A percentile compares a stretch with the other conserved stretches of the same genome.
Evolutionary conservation across 2,797 vertebrate species (phyloP).

Genomic region (Saguinus oedipus): DNA sequence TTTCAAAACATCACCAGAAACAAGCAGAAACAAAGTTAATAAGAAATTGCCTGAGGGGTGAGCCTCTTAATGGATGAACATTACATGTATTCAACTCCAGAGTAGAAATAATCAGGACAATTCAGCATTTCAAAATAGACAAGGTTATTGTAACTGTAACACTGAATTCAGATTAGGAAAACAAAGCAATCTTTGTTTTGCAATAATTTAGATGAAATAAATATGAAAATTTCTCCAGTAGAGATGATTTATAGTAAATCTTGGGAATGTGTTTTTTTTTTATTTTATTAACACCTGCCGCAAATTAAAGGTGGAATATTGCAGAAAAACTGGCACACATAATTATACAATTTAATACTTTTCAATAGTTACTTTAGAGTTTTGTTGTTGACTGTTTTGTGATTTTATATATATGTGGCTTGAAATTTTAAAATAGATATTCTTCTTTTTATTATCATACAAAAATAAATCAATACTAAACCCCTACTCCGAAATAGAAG

Average conservation of each 20-base stretch:
- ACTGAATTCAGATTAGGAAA: conserved; percentile 33
- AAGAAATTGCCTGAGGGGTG: conserved; percentile 53
- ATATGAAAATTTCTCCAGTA: neutral
- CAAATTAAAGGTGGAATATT: neutral
- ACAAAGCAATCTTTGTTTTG: neutral
- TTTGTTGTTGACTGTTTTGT: neutral
- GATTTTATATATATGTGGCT: neutral
- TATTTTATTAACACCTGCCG: neutral
- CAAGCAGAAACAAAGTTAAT: conserved; percentile 67
- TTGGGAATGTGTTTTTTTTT: neutral
- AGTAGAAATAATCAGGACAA: conserved; percentile 37
- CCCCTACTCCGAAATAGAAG: neutral
- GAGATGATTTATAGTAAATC: neutral
- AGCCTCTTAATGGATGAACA: conserved; percentile 42
- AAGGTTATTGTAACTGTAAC: neutral
- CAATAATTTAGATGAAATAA: conserved; percentile 38
- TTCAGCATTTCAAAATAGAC: neutral
- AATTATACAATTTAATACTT: neutral
- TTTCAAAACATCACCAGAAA: conserved; percentile 57
- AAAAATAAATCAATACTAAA: neutral
- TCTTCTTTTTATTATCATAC: neutral
- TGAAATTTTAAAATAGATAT: neutral
- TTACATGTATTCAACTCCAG: neutral
- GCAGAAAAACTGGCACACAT: neutral
- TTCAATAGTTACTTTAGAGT: neutral